phyloP scores from a whole-genome alignment of 1,140 invertebrate species.

The Macrobrachium rosenbergii region DNA sequence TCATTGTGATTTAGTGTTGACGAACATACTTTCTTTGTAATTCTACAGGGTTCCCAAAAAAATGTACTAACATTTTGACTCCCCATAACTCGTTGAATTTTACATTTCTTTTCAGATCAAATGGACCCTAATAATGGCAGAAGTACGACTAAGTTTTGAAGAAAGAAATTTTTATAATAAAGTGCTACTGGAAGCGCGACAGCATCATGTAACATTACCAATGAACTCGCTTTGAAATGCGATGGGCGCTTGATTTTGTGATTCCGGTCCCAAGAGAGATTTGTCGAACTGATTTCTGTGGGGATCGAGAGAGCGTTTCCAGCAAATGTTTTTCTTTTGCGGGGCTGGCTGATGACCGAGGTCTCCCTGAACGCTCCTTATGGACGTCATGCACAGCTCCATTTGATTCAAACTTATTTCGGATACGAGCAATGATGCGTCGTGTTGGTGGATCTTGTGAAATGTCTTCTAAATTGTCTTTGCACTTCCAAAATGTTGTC shows the following conservation, averaged over 20 bases:
- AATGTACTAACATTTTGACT: too few relatives aligned
- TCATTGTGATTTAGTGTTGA: too few relatives aligned
- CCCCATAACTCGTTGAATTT: too few relatives aligned
- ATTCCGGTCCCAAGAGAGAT: not conserved
- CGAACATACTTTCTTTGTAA: too few relatives aligned
- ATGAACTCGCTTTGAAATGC: not conserved
- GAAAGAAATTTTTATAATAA: not conserved
- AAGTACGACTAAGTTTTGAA: not conserved
- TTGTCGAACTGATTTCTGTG: too few relatives aligned
- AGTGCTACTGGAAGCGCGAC: conserved; percentile 1
- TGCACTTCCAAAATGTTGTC: conserved; percentile 11
- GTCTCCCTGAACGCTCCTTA: not conserved
- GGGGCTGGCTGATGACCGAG: too few relatives aligned
- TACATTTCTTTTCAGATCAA: too few relatives aligned
- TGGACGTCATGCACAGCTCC: conserved; percentile 24
- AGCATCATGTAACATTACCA: not conserved
- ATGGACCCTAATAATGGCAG: not conserved
- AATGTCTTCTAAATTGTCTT: conserved; percentile 1
- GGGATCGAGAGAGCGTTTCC: too few relatives aligned
- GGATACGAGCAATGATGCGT: not conserved
- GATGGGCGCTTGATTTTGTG: not conserved
- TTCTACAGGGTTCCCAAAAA: too few relatives aligned
- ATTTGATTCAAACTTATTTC: conserved; percentile 10
- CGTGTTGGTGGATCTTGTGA: conserved; percentile 18
- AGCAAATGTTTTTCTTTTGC: too few relatives aligned